phyloP scores from a whole-genome alignment of 2,113 vertebrate species.

The Hippotragus niger region DNA sequence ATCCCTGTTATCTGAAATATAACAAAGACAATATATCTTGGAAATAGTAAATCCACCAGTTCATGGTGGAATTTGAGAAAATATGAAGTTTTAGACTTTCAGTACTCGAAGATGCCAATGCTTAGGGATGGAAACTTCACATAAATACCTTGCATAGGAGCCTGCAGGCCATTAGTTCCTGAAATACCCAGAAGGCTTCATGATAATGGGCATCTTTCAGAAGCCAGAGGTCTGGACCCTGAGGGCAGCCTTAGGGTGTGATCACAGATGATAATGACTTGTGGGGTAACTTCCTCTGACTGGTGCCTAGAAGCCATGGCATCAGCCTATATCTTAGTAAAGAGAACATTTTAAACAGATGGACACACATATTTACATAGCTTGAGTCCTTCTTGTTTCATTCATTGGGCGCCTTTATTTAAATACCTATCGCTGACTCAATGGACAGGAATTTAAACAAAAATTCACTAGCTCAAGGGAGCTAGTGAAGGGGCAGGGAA shows the following conservation, averaged over 20 bases:
- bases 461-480: neutral
- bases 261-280: neutral
- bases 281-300: neutral
- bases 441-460: neutral
- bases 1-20: neutral
- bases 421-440: neutral
- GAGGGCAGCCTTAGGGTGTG: neutral
- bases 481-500: neutral
- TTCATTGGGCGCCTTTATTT: neutral
- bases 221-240: neutral
- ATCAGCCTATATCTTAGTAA: neutral
- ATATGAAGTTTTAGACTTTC: neutral
- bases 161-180: neutral
- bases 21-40: neutral
- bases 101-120: neutral
- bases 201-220: neutral
- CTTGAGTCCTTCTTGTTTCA: neutral
- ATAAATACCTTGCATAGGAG: neutral
- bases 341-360: constrained; percentile 25
- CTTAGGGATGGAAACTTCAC: neutral
- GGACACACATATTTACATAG: neutral
- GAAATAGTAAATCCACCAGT: neutral
- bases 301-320: neutral
- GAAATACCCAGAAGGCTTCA: neutral
- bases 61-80: neutral